Conservation (phyloP, 2,888 invertebrate species). For the Nephrocerus scutellatus region DNA sequence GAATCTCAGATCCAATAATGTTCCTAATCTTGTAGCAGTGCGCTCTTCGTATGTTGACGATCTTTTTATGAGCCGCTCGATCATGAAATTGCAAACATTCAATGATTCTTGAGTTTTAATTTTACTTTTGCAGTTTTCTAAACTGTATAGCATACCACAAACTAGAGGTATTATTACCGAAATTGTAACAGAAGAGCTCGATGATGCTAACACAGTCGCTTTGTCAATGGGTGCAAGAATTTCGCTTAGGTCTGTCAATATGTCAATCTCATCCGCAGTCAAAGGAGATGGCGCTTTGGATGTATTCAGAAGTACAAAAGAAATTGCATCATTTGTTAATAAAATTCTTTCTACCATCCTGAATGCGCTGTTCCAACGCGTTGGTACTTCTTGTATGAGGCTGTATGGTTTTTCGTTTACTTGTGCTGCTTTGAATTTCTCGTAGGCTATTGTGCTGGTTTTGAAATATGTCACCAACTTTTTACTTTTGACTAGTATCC, state of each 20-base stretch:
- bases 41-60: not conserved
- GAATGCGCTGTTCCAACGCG: slow-evolving; percentile 1
- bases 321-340: not conserved
- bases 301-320: not conserved
- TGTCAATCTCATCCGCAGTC: slow-evolving; percentile 1
- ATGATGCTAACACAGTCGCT: not conserved
- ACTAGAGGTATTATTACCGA: slow-evolving; percentile 2
- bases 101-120: not conserved
- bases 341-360: slow-evolving; percentile 5
- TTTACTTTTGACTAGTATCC: slow-evolving; percentile 1
- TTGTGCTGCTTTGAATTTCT: slow-evolving; percentile 1
- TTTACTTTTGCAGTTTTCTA: not conserved
- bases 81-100: not conserved
- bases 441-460: not conserved
- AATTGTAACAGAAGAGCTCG: not conserved
- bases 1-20: slow-evolving; percentile 1
- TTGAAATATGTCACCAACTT: slow-evolving; percentile 3
- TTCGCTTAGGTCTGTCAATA: not conserved
- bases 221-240: not conserved
- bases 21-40: not conserved
- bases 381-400: slow-evolving; percentile 3
- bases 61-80: not conserved
- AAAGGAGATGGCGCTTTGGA: not conserved
- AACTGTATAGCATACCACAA: not conserved
- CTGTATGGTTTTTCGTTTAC: not conserved